A percentile compares a stretch with the other conserved stretches of the same genome.
Evolutionary conservation across 2,797 vertebrate genomes (phyloP).

Genomic region (Melanotaenia pygmaea): DNA sequence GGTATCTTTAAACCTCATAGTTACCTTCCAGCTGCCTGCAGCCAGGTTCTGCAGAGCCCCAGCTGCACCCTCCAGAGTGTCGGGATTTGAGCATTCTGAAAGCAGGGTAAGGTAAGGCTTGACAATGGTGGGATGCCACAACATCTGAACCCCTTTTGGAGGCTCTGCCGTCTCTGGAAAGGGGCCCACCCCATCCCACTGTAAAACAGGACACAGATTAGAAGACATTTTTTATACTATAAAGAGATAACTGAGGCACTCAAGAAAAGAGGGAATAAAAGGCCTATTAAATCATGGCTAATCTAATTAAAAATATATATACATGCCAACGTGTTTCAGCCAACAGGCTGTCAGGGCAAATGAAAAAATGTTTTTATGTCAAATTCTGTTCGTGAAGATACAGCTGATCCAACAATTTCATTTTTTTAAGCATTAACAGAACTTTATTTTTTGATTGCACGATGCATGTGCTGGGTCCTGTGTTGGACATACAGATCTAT

Average conservation of each 20-base stretch:
- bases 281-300: too few species aligned
- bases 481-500: not conserved
- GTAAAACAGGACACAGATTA: slow-evolving; percentile 42
- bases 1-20: not conserved
- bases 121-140: slow-evolving; percentile 99
- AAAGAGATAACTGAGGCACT: too few species aligned
- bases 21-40: slow-evolving; percentile 99
- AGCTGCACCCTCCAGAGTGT: slow-evolving; percentile 97
- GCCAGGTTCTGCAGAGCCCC: slow-evolving; percentile 98
- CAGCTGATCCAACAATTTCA: too few species aligned
- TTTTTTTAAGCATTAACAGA: not conserved
- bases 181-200: slow-evolving; percentile 99
- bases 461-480: not conserved
- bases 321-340: too few species aligned
- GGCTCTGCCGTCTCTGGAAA: slow-evolving; percentile 95
- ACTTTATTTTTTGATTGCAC: not conserved
- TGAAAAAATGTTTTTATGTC: not conserved
- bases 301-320: too few species aligned
- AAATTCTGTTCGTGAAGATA: not conserved
- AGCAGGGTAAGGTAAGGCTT: slow-evolving; percentile 99
- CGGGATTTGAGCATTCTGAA: slow-evolving; percentile 98
- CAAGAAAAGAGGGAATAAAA: too few species aligned
- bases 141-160: slow-evolving; percentile 98
- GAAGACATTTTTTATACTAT: not conserved
- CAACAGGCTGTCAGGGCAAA: too few species aligned